Base-by-base conservation (phyloP, 2,888 invertebrate species). In the Amiota mariae region DNA sequence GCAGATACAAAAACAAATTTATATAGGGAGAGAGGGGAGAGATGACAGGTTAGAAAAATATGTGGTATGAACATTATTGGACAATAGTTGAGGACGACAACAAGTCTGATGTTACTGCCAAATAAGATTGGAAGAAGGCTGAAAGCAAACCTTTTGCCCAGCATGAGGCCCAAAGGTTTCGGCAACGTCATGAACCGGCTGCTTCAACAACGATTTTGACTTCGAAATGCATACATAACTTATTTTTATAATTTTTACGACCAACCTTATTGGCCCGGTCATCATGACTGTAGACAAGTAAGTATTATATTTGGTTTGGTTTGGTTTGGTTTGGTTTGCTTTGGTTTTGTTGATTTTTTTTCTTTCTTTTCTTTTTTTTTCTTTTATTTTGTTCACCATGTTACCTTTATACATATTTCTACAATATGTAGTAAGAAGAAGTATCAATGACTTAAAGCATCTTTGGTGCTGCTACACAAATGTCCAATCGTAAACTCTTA, bases 401-500 rank as follows among this genome's bases (percentile, higher is more conserved):
- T 48, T 18, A 48, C 48, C 48, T 66, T 66, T 66, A 18, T 48
- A 36, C 1, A 24, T 24, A 24, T n/a, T n/a, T n/a, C n/a, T n/a
- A n/a, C n/a, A n/a, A n/a, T n/a, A n/a, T n/a, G 24, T 1, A 24
- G 24, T 24, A 24, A 3, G 1, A 24, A 24, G 24, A 36, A 36
- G 36, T 36, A 66, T 66, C 48, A 66, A 66, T 66, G 66, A 66
- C 66, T 48, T n/a, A 18, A 59, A 59, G 59, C n/a, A 59, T 54
- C 13, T 67, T 67, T 12, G 74, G 61, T 59, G 59, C 18, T 18
- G 59, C 18, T 18, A 18, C 48, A 15, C 48, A 18, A 66, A 66
- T 66, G 48, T 66, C 77, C 75, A 36, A 78, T 85, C 85, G 84
- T 88, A 87, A 87, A 87, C 84, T 85, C 85, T 85, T 87, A 84